Base-by-base conservation (phyloP, 1,140 invertebrate species). In the Helicoverpa armigera region DNA sequence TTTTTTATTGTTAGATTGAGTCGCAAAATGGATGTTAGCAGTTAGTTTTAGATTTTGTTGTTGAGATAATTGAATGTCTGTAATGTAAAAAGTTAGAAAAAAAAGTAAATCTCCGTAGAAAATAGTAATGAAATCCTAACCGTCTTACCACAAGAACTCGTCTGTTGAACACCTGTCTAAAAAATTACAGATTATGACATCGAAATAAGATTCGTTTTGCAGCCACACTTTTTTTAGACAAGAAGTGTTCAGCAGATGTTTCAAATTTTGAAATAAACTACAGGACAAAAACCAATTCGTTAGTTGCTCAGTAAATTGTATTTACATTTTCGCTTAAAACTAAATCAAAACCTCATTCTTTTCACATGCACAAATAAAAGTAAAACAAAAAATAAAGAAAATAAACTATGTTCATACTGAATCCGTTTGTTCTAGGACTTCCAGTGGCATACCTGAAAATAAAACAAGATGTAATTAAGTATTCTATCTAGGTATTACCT, bases 371-470 rank as follows among this genome's bases (percentile, higher is more conserved):
- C 50, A 75, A 85, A 80, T 56, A 83, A 85, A 61, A 82, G 76
- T 50, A 82, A 84, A 83, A 75, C 67, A 82, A 85, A 81, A 70
- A 74, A 74, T 43, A 67, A 60, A 54, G 31, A 79, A 81, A 84
- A 82, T 76, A 80, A 81, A 75, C 43, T 23, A 50, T 56, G 50
- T 73, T 58, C 53, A 58, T 43, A 9, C 35, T 43, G 35, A 43
- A 1, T 35, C 18, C 5, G 9, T 73, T 88, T 58, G 91, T 54
- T 94, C 91, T 1, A 91, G 90, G 73, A 93, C 91, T 0, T 90
- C 90, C n/a, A 93, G 78, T 9, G 88, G 87, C 74, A 93, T 94
- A 72, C 91, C 92, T 94, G 90, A 60, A 91, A 92, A 77, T 51
- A 31, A 84, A 82, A 74, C 0, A 58, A 14, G 58, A 23, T 10